Percentiles rank a stretch among this genome's conserved stretches.
Evolutionary conservation across 2,888 invertebrate genomes (phyloP).

Genomic region (Allophyes oxyacanthae): DNA sequence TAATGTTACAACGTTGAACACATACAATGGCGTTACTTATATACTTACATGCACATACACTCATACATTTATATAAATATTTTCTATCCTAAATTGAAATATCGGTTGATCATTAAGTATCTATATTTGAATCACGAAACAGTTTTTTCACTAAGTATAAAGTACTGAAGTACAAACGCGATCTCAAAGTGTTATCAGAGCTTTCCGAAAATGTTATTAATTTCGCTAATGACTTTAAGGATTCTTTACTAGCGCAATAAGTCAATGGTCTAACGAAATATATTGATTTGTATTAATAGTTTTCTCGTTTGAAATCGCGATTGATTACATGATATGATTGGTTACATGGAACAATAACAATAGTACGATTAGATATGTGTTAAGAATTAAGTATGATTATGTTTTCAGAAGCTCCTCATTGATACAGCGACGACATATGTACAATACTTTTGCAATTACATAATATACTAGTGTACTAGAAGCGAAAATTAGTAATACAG

Average conservation of each 20-base stretch:
- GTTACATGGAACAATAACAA: slow-evolving; percentile 21
- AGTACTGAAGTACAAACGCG: too few species aligned
- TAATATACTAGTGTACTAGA: slow-evolving; percentile 1
- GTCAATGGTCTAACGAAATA: not conserved
- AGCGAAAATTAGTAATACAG: slow-evolving; percentile 1
- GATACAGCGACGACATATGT: slow-evolving; percentile 45
- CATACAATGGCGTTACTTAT: slow-evolving; percentile 76
- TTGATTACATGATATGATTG: slow-evolving; percentile 30
- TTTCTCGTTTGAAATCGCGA: too few species aligned
- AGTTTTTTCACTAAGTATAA: not conserved
- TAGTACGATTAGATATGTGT: slow-evolving; percentile 42
- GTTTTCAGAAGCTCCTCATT: slow-evolving; percentile 39
- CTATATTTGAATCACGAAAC: not conserved
- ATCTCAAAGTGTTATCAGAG: too few species aligned
- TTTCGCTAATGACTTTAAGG: too few species aligned
- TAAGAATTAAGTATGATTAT: slow-evolving; percentile 38
- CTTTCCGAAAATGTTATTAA: too few species aligned
- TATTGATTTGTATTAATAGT: not conserved
- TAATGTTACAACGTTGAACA: slow-evolving; percentile 70
- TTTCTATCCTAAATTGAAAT: slow-evolving; percentile 22
- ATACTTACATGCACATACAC: slow-evolving; percentile 56
- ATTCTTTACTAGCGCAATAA: too few species aligned
- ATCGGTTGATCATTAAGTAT: too few species aligned
- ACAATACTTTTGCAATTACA: slow-evolving; percentile 11
- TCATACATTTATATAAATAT: slow-evolving; percentile 45